Conservation (phyloP, 2,888 invertebrate species). For the Caenorhabditis sp. region DNA sequence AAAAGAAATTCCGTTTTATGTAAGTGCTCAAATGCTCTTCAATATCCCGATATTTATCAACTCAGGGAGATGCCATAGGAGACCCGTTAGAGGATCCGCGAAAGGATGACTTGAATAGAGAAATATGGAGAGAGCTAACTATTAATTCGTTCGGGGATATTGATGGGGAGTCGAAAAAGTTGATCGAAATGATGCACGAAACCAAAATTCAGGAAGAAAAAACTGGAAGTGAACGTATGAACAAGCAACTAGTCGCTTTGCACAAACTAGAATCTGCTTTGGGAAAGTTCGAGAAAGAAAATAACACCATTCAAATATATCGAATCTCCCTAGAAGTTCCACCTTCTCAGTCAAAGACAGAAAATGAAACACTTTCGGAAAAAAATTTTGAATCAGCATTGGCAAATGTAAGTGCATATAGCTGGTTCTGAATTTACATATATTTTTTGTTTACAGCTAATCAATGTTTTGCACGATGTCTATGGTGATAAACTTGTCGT, state of each 20-base stretch:
- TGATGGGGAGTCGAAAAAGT: not conserved
- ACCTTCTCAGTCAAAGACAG: too few relatives aligned
- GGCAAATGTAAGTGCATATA: not conserved
- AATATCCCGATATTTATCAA: too few relatives aligned
- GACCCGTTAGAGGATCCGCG: too few relatives aligned
- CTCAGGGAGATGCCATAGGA: too few relatives aligned
- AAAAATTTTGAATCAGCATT: not conserved
- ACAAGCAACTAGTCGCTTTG: conserved; percentile 17
- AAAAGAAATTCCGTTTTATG: conserved; percentile 8
- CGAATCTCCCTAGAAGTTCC: not conserved
- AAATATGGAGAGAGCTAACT: conserved; percentile 9
- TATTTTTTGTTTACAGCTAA: too few relatives aligned
- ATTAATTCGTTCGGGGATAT: not conserved
- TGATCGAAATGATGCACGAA: not conserved
- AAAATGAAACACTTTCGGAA: not conserved
- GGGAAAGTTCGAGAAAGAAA: conserved; percentile 6
- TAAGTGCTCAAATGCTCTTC: conserved; percentile 8
- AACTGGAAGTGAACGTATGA: not conserved
- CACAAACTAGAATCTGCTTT: conserved; percentile 12
- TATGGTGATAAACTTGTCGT: too few relatives aligned
- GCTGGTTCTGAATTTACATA: too few relatives aligned
- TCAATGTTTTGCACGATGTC: too few relatives aligned
- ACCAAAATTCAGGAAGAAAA: not conserved
- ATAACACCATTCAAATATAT: conserved; percentile 8
- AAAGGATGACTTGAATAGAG: conserved; percentile 15